Evolutionary conservation across 1,140 invertebrate genomes (phyloP).

Genomic region (Drosophila miranda): DNA sequence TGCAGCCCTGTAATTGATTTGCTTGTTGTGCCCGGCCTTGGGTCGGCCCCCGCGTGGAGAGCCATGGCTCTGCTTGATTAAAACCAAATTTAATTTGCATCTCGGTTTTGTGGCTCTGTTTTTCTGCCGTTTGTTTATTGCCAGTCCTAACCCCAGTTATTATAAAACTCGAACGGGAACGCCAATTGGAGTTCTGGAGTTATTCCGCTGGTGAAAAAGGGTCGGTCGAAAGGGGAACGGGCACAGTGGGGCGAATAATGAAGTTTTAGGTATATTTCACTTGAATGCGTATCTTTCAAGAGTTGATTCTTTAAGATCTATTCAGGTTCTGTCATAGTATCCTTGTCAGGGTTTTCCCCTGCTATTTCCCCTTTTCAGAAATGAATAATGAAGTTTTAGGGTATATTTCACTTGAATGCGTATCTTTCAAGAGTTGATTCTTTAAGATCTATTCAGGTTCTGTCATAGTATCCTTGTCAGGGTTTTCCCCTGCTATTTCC

Average conservation of each 20-base stretch:
- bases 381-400: too few species aligned
- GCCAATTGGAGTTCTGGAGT: constrained; percentile 30
- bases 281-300: too few species aligned
- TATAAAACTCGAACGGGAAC: constrained; percentile 32
- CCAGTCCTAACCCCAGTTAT: constrained; percentile 64
- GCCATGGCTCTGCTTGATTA: constrained; percentile 61
- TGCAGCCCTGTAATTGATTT: constrained; percentile 76
- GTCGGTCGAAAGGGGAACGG: constrained; percentile 4
- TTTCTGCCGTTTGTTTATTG: constrained; percentile 37
- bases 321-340: too few species aligned
- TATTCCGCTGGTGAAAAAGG: constrained; percentile 7
- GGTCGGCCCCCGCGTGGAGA: constrained; percentile 42
- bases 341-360: too few species aligned
- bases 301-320: too few species aligned
- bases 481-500: too few species aligned
- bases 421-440: not conserved
- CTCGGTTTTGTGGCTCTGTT: constrained; percentile 31
- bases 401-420: not conserved
- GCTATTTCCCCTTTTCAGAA: too few species aligned
- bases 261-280: too few species aligned
- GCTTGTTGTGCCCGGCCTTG: constrained; percentile 49
- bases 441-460: too few species aligned
- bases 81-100: constrained; percentile 77
- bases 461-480: not conserved
- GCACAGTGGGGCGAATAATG: constrained; percentile 40